Percentiles rank a stretch among this genome's conserved stretches.
Conservation (phyloP, 2,113 vertebrate genomes). For the Pluvialis apricaria region DNA sequence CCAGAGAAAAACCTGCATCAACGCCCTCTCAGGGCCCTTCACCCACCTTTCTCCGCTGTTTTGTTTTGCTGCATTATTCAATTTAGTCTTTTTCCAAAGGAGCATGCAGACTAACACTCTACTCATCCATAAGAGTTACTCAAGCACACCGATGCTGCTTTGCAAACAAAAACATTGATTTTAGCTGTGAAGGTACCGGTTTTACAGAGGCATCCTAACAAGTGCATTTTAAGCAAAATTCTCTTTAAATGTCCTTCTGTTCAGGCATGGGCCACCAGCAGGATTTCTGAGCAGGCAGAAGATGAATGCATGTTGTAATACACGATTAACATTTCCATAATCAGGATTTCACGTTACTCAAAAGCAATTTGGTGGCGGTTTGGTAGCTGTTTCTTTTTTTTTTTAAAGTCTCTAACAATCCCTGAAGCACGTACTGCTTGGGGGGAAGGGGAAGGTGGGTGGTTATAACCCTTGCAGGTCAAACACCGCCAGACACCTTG, state of each 20-base stretch:
- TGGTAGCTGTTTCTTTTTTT: background rate
- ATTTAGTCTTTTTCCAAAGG: too few relatives aligned
- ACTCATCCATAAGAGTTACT: background rate
- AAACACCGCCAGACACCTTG: background rate
- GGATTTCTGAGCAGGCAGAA: background rate
- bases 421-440: background rate
- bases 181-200: background rate
- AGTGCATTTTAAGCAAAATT: background rate
- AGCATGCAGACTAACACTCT: too few relatives aligned
- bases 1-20: background rate
- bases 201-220: background rate
- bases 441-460: background rate
- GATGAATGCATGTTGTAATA: background rate
- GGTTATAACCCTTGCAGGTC: background rate
- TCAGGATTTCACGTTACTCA: background rate
- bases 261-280: background rate
- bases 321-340: background rate
- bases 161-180: rapidly evolving
- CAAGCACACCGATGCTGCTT: background rate
- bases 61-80: background rate
- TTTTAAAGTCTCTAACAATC: background rate
- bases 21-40: background rate
- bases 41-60: background rate
- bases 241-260: background rate
- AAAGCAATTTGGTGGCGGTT: background rate